phyloP scores from a whole-genome alignment of 1,140 invertebrate species.

The Fopius arisanus region DNA sequence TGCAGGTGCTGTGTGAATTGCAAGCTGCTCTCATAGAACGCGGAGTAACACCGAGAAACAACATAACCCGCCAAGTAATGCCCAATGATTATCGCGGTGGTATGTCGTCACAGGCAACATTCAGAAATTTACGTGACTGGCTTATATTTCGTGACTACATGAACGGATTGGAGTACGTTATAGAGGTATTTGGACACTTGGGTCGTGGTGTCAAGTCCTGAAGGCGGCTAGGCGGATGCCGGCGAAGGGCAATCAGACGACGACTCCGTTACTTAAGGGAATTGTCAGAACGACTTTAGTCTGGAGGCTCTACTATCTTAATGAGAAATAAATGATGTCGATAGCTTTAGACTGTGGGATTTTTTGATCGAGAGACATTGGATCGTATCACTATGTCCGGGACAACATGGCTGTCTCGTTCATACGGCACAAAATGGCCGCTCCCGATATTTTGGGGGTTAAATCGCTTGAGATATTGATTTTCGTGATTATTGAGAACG shows the following conservation, averaged over 20 bases:
- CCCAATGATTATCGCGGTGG: conserved; percentile 57
- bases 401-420: neutral
- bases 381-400: neutral
- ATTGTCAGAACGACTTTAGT: conserved; percentile 27
- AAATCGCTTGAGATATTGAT: neutral
- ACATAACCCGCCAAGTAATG: conserved; percentile 70
- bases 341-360: neutral
- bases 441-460: no score
- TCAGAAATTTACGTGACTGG: conserved; percentile 69
- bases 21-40: conserved; percentile 68
- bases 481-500: neutral
- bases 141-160: conserved; percentile 75
- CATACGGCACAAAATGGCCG: neutral
- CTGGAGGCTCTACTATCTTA: conserved; percentile 34
- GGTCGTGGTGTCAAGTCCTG: conserved; percentile 46
- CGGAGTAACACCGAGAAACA: conserved; percentile 58
- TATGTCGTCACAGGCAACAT: conserved; percentile 56
- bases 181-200: conserved; percentile 66
- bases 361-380: neutral
- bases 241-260: conserved; percentile 46
- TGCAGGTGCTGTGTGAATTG: conserved; percentile 67
- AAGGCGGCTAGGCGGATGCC: conserved; percentile 51
- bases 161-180: conserved; percentile 69
- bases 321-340: neutral
- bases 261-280: conserved; percentile 46